A percentile compares a stretch with the other conserved stretches of the same genome.
Evolutionary conservation across 1,140 invertebrate species (phyloP).

Genomic region (Brachionus paranguensis): DNA sequence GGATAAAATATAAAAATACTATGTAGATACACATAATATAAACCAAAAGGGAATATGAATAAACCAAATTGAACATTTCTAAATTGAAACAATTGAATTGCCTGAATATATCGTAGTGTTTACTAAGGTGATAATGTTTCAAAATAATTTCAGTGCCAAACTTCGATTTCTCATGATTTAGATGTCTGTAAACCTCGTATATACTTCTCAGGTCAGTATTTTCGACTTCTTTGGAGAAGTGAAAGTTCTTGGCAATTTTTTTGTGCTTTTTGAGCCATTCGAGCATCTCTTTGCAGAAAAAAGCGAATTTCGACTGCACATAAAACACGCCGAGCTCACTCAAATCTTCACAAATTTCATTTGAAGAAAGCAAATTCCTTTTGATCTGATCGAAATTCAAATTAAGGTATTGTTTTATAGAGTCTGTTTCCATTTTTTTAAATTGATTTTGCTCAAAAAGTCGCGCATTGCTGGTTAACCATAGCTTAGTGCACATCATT

Average conservation of each 20-base stretch:
- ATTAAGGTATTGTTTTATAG: not conserved
- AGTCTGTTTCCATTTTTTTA: not conserved
- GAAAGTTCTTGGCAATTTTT: slow-evolving; percentile 2
- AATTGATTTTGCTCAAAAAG: not conserved
- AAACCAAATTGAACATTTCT: not conserved
- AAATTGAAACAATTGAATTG: not conserved
- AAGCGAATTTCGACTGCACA: not conserved
- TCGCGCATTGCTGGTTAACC: not conserved
- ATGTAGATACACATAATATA: not conserved
- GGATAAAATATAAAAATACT: not conserved
- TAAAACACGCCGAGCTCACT: not conserved
- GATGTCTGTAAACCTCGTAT: not conserved
- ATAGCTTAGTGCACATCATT: not conserved
- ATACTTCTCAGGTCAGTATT: not conserved
- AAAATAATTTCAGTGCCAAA: not conserved
- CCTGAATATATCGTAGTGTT: not conserved
- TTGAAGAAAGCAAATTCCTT: not conserved
- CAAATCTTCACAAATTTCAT: not conserved
- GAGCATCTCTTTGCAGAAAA: slow-evolving; percentile 4
- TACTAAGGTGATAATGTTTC: not conserved
- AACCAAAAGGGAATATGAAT: not conserved
- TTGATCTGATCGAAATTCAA: not conserved
- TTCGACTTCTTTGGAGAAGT: slow-evolving; percentile 7
- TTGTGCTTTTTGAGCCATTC: slow-evolving; percentile 24
- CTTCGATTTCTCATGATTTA: not conserved